Evolutionary conservation across 2,113 vertebrate genomes (phyloP).

Genomic region (Callospermophilus lateralis): DNA sequence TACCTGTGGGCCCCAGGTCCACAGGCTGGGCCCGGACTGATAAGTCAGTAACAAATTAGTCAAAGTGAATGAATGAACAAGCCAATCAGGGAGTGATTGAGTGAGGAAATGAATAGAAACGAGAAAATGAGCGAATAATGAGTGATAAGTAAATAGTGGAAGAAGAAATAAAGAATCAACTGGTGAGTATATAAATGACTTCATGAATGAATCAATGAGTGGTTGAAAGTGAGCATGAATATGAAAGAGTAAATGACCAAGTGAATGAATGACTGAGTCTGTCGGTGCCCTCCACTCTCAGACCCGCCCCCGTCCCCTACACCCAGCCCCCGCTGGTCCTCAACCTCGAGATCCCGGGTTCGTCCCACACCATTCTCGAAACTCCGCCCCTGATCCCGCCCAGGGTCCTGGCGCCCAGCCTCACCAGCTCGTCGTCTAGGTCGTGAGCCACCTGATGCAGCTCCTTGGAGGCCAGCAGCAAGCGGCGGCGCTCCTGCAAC

Average conservation of each 20-base stretch:
- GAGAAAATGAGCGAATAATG: not conserved
- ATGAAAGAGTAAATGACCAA: no score
- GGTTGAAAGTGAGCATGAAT: not conserved
- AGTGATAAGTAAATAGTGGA: not conserved
- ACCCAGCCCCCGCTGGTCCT: slow-evolving; percentile 31
- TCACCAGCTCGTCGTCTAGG: slow-evolving; percentile 95
- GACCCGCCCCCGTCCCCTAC: not conserved
- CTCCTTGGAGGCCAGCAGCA: slow-evolving; percentile 95
- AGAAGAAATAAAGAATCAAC: not conserved
- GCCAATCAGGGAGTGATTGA: not conserved
- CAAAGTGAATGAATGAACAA: not conserved
- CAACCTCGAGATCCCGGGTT: rapidly evolving
- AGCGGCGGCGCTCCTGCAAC: slow-evolving; percentile 92
- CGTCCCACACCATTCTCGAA: not conserved
- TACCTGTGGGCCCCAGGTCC: not conserved
- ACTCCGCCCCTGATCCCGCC: rapidly evolving
- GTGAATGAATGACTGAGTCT: not conserved
- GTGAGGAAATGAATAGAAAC: not conserved
- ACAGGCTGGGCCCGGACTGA: not conserved
- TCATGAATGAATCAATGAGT: not conserved
- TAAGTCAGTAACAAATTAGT: not conserved
- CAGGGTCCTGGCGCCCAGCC: not conserved
- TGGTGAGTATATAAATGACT: not conserved
- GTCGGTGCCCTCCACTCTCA: not conserved
- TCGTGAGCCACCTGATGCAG: slow-evolving; percentile 96